Conservation (phyloP, 2,797 vertebrate species). For the Lerista edwardsae region DNA sequence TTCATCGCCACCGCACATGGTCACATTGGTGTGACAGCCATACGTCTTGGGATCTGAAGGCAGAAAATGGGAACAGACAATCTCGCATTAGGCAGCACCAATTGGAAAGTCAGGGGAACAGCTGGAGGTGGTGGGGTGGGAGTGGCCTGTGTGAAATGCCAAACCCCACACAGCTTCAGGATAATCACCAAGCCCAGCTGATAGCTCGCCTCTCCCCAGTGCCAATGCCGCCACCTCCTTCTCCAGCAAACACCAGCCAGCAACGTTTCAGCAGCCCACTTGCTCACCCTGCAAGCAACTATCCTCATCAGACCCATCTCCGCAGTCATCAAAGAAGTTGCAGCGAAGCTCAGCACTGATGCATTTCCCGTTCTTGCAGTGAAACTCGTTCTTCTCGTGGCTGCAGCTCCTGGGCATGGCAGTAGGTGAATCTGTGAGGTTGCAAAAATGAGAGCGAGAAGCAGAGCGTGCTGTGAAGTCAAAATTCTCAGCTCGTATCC, state of each 20-base stretch:
- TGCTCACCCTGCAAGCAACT: slow-evolving; percentile 86
- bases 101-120: neutral
- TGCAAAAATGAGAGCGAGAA: neutral
- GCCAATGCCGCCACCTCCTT: neutral
- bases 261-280: neutral
- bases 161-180: neutral
- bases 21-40: slow-evolving; percentile 84
- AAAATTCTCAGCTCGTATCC: too few relatives aligned
- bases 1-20: slow-evolving; percentile 86
- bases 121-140: neutral
- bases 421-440: slow-evolving; percentile 68
- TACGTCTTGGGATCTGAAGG: slow-evolving; percentile 82
- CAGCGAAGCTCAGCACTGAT: slow-evolving; percentile 86
- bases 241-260: neutral
- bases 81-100: neutral
- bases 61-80: rapidly evolving
- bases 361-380: slow-evolving; percentile 86
- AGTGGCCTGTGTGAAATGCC: neutral
- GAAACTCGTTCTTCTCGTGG: slow-evolving; percentile 90
- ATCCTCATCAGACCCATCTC: slow-evolving; percentile 90
- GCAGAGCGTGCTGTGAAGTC: neutral
- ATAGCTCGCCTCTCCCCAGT: neutral
- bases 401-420: slow-evolving; percentile 77
- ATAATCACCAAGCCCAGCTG: neutral
- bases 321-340: slow-evolving; percentile 95